Percentiles rank a stretch among this genome's conserved stretches.
phyloP scores from a whole-genome alignment of 1,140 invertebrate genomes.

The Bicyclus anynana region DNA sequence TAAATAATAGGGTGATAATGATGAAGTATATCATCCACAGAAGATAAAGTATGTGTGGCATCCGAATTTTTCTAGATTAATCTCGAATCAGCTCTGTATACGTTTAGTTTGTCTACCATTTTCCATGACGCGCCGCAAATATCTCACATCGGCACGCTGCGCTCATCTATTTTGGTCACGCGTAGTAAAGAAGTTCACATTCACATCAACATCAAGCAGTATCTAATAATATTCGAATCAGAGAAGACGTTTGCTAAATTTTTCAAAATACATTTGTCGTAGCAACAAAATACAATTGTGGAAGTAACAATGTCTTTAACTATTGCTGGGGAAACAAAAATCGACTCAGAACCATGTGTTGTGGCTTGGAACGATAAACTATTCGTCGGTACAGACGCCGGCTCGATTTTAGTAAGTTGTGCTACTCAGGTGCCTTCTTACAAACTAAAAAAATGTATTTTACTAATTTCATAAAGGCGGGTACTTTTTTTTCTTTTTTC shows the following conservation, averaged over 20 bases:
- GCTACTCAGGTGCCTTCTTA: neutral
- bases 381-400: conserved; percentile 57
- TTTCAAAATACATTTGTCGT: neutral
- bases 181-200: too few relatives aligned
- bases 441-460: too few relatives aligned
- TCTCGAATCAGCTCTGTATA: neutral
- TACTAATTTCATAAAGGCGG: too few relatives aligned
- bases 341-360: conserved; percentile 57
- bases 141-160: neutral
- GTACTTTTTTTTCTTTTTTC: too few relatives aligned
- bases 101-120: too few relatives aligned
- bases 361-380: conserved; percentile 52
- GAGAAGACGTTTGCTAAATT: conserved; percentile 11
- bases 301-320: conserved; percentile 45
- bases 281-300: neutral
- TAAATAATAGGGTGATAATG: too few relatives aligned
- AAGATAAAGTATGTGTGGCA: too few relatives aligned
- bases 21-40: too few relatives aligned
- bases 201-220: conserved; percentile 4
- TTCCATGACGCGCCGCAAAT: too few relatives aligned
- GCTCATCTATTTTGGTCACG: conserved; percentile 14
- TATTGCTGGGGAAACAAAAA: conserved; percentile 49
- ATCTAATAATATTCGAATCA: conserved; percentile 7
- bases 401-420: conserved; percentile 55
- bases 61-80: neutral